Percentiles rank a stretch among this genome's conserved stretches.
These are phyloP conservation scores for Psilanteris sp. DNA, from an alignment of 1,140 invertebrate genomes.

Conservation along the genomic window DNA sequence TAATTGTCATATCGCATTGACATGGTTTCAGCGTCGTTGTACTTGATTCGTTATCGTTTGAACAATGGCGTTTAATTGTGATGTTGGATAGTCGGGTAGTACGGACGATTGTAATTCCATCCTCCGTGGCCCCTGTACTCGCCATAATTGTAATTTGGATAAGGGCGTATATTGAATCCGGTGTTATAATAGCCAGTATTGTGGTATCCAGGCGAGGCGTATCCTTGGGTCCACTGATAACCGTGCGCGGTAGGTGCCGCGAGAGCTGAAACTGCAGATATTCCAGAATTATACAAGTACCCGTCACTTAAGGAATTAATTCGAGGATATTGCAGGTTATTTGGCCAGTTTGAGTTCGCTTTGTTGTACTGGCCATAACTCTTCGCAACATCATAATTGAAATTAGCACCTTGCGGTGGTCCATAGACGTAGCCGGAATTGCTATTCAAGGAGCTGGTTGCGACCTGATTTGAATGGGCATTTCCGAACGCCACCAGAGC, in stretches of 20 bases:
- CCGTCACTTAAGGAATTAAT: slow-evolving; percentile 6
- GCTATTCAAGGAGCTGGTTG: slow-evolving; percentile 9
- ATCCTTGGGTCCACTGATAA: slow-evolving; percentile 17
- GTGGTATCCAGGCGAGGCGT: slow-evolving; percentile 9
- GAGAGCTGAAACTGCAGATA: slow-evolving; percentile 19
- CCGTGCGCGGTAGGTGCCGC: slow-evolving; percentile 8
- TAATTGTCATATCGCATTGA: too few species aligned
- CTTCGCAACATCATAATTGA: slow-evolving; percentile 32
- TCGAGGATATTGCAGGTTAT: slow-evolving; percentile 17
- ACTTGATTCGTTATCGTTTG: neutral
- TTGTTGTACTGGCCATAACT: slow-evolving; percentile 14
- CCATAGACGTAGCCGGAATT: slow-evolving; percentile 47
- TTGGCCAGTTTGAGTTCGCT: slow-evolving; percentile 8
- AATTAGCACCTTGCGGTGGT: slow-evolving; percentile 33
- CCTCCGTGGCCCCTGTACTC: too few species aligned
- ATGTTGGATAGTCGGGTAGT: slow-evolving; percentile 13
- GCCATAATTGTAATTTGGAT: slow-evolving; percentile 16
- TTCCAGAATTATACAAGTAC: slow-evolving; percentile 16
- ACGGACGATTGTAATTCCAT: slow-evolving; percentile 27
- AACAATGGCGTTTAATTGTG: slow-evolving; percentile 2
- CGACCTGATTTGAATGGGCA: slow-evolving; percentile 43
- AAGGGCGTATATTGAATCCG: slow-evolving; percentile 14
- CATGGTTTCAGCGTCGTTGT: too few species aligned
- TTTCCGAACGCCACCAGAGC: slow-evolving; percentile 25
- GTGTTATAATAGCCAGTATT: slow-evolving; percentile 10